Base-by-base conservation (phyloP, 2,113 vertebrate genomes). In the Oostethus manadensis region DNA sequence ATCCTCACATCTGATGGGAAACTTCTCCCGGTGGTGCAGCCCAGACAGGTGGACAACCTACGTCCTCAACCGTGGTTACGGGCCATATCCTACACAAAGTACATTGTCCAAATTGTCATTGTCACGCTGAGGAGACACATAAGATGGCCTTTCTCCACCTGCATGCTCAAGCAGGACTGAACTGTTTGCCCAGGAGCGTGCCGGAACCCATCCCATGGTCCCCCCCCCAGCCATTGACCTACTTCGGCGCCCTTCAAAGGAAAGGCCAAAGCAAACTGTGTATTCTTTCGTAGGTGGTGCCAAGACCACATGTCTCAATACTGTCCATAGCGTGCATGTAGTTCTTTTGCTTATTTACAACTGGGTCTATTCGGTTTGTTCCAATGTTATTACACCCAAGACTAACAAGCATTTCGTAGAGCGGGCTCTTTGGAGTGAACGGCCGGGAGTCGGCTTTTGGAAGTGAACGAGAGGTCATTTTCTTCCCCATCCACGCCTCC, bases 121-220 rank as follows among this genome's bases (percentile, higher is more conserved):
- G 92, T 68, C 77, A 87, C 0, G 14, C 61, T 0, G 10, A 46
- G 0, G 70, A 86, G 3, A 71, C 81, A 0, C 93, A 93, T 66
- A 89, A 93, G 72, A 90, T 78, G 2, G 93, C 96, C 8, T 98
- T 98, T 68, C 79, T 98, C 18, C 88, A 93, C 64, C 83, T 91
- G 23, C 80, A 71, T 17, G 84, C 89, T 0, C 68, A 2, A 8
- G 70, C 85, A 16, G 51, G 62, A 0, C 77, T 73, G 0, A 85
- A 86, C 14, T 87, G 92, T 10, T 63, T 83, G 2, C 59, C 59
- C 2, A 73, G 82, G 9, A 80, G 86, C 0, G 88, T 92, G 1
- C 85, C 92, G 0, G 26, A 85, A 0, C 6, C 82, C 0, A 10
- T 92, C 16, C 92, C 92, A 35, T 95, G 94, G 95, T 94, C 93